Percentiles rank a stretch among this genome's conserved stretches.
Evolutionary conservation across 2,888 invertebrate genomes (phyloP).

Genomic region (Phyllotreta cruciferae): DNA sequence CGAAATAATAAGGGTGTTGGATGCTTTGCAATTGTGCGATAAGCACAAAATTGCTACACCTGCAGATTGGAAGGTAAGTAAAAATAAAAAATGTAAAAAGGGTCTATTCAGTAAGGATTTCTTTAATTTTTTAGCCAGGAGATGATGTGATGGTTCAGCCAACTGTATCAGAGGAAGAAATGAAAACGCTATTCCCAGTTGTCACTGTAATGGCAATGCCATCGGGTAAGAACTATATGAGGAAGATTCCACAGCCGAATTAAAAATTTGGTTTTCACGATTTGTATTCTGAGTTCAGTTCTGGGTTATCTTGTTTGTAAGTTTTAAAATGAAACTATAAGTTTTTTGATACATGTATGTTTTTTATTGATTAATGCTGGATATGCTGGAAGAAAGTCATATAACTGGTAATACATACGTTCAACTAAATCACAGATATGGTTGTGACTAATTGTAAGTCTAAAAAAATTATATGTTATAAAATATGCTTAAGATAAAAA

Average conservation of each 20-base stretch:
- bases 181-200: conserved; percentile 74
- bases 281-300: conserved; percentile 2
- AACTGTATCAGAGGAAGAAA: conserved; percentile 74
- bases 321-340: conserved; percentile 1
- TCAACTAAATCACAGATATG: no score
- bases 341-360: conserved; percentile 1
- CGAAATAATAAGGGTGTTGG: conserved; percentile 90
- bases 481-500: no score
- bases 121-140: conserved; percentile 68
- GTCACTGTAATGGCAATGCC: conserved; percentile 75
- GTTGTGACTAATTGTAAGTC: no score
- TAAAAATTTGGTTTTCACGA: conserved; percentile 25
- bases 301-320: conserved; percentile 1
- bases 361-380: not conserved
- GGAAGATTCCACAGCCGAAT: conserved; percentile 72
- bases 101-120: not conserved
- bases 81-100: conserved; percentile 7
- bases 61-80: conserved; percentile 81
- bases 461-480: no score
- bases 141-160: conserved; percentile 92
- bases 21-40: conserved; percentile 90
- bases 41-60: conserved; percentile 86
- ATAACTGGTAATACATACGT: no score
- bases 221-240: conserved; percentile 85
- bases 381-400: not conserved